phyloP scores from a whole-genome alignment of 2,888 invertebrate species.

The Tricholauxania praeusta region DNA sequence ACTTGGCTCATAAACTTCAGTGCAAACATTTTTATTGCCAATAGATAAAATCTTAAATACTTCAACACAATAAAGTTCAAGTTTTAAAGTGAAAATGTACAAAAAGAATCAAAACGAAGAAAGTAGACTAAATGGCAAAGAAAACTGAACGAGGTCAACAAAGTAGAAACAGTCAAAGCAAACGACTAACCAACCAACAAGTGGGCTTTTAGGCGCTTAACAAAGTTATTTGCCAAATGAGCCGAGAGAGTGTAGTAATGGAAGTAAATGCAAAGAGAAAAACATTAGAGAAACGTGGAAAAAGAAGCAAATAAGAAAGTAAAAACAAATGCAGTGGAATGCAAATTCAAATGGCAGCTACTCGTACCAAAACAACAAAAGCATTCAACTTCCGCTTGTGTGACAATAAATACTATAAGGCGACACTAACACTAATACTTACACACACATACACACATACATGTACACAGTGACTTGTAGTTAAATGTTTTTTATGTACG shows the following conservation, averaged over 20 bases:
- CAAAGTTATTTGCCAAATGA: conserved; percentile 4
- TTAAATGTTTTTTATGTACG: no score
- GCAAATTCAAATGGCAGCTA: no score
- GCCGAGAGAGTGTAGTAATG: neutral
- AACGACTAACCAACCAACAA: conserved; percentile 10
- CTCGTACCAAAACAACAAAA: neutral
- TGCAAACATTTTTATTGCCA: neutral
- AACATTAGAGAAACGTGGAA: neutral
- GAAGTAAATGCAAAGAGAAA: neutral
- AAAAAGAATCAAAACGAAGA: neutral
- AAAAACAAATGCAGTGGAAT: neutral
- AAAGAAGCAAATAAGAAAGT: neutral
- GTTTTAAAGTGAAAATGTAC: conserved; percentile 1
- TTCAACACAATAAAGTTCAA: conserved; percentile 1
- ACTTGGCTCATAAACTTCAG: neutral
- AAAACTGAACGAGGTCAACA: neutral
- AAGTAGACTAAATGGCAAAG: neutral
- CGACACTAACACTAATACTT: conserved; percentile 1
- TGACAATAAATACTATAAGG: neutral
- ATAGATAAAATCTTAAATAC: neutral
- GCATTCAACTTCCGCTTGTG: conserved; percentile 18
- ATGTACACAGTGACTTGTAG: neutral
- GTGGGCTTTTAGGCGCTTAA: conserved; percentile 14
- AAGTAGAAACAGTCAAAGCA: neutral
- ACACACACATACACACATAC: neutral